Conservation (phyloP, 1,140 invertebrate genomes). For the Sarcophaga bullata region DNA sequence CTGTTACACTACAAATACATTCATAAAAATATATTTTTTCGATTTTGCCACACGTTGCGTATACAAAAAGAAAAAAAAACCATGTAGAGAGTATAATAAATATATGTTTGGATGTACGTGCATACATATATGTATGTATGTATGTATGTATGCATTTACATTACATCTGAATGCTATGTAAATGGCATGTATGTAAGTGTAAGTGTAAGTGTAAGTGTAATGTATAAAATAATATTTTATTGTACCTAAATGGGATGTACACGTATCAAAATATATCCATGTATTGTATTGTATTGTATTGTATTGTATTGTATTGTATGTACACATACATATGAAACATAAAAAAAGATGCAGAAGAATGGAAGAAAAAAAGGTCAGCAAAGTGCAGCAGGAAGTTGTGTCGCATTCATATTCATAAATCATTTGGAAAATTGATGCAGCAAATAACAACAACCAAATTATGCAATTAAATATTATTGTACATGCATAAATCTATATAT, state of each 20-base stretch:
- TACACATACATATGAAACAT: background rate
- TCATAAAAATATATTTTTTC: too few relatives aligned
- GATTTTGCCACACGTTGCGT: too few relatives aligned
- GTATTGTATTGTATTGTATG: background rate
- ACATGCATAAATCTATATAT: background rate
- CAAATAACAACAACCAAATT: slow-evolving; percentile 22
- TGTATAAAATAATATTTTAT: too few relatives aligned
- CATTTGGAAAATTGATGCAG: slow-evolving; percentile 50
- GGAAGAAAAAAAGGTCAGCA: slow-evolving; percentile 8
- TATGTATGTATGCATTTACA: background rate
- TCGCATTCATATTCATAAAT: slow-evolving; percentile 63
- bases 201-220: too few relatives aligned
- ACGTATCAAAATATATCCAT: background rate
- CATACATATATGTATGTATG: background rate
- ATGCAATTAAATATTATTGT: slow-evolving; percentile 17
- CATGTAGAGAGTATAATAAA: background rate
- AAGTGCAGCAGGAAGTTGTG: slow-evolving; percentile 54
- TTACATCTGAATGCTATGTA: too few relatives aligned
- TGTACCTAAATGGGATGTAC: too few relatives aligned
- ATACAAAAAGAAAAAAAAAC: too few relatives aligned
- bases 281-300: background rate
- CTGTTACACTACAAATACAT: too few relatives aligned
- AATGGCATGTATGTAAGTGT: too few relatives aligned
- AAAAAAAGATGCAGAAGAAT: slow-evolving; percentile 21
- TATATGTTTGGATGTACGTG: background rate